Evolutionary conservation across 2,888 invertebrate genomes (phyloP).

Genomic region (Drosophila prolongata): DNA sequence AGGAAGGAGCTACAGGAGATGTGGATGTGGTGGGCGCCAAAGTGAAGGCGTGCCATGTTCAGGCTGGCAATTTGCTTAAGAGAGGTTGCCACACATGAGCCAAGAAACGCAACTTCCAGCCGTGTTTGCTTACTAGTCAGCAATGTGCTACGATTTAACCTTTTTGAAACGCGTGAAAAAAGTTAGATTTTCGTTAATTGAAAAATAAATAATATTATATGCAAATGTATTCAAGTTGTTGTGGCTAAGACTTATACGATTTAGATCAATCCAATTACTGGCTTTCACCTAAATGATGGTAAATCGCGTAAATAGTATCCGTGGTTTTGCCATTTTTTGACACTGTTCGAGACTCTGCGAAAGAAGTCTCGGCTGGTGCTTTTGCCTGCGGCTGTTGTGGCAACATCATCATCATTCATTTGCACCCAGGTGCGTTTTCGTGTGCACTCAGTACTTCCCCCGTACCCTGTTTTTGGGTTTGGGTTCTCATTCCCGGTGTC

Average conservation of each 20-base stretch:
- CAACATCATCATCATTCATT: slow-evolving; percentile 74
- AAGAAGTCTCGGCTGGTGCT: slow-evolving; percentile 10
- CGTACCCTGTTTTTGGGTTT: neutral
- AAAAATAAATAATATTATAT: too few species aligned
- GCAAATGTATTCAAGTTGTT: too few species aligned
- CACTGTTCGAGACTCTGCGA: slow-evolving; percentile 1
- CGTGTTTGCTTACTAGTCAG: too few species aligned
- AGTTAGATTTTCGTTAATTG: too few species aligned
- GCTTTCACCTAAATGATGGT: too few species aligned
- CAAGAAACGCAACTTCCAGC: slow-evolving; percentile 42
- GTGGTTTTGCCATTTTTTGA: neutral
- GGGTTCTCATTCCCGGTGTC: slow-evolving; percentile 14
- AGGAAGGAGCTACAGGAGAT: slow-evolving; percentile 15
- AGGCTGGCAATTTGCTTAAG: slow-evolving; percentile 74
- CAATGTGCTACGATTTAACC: too few species aligned
- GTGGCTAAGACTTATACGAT: too few species aligned
- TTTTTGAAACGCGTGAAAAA: too few species aligned
- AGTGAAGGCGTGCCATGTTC: slow-evolving; percentile 22
- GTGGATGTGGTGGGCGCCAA: slow-evolving; percentile 2
- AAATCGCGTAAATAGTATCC: neutral
- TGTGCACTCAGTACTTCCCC: slow-evolving; percentile 46
- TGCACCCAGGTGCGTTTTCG: slow-evolving; percentile 72
- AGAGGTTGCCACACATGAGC: slow-evolving; percentile 68
- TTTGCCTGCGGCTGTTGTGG: slow-evolving; percentile 34
- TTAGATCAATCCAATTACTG: too few species aligned